Conservation (phyloP, 2,797 vertebrate genomes). For the Hippopotamyrus pictus region DNA sequence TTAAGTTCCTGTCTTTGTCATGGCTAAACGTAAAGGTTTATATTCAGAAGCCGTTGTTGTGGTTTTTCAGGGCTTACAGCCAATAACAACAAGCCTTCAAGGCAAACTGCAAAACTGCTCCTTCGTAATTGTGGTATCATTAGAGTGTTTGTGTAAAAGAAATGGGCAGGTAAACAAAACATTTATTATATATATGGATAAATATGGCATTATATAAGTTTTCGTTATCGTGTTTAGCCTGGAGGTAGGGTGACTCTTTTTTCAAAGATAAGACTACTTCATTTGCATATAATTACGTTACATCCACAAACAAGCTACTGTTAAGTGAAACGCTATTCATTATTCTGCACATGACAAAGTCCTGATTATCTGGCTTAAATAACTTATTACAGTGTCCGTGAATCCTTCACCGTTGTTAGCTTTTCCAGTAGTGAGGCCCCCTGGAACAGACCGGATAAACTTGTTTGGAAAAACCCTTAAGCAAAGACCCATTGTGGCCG, state of each 20-base stretch:
- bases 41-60: not conserved
- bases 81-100: not conserved
- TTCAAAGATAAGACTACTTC: not conserved
- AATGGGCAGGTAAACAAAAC: not conserved
- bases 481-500: conserved; percentile 41
- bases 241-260: not conserved
- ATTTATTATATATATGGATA: not conserved
- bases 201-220: not conserved
- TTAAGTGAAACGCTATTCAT: not conserved
- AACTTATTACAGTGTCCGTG: not conserved
- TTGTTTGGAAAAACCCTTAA: conserved; percentile 60
- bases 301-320: not conserved
- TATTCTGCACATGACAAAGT: not conserved
- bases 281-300: conserved; percentile 14
- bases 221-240: not conserved
- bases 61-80: not conserved
- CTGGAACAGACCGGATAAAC: conserved; percentile 43
- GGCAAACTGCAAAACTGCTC: conserved; percentile 17
- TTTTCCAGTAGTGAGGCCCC: not conserved
- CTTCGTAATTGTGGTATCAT: not conserved
- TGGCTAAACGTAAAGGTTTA: not conserved
- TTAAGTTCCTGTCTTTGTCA: not conserved
- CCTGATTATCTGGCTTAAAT: not conserved
- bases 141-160: conserved; percentile 8
- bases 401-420: not conserved